Conservation (phyloP, 2,888 invertebrate genomes). For the Fragum sueziense region DNA sequence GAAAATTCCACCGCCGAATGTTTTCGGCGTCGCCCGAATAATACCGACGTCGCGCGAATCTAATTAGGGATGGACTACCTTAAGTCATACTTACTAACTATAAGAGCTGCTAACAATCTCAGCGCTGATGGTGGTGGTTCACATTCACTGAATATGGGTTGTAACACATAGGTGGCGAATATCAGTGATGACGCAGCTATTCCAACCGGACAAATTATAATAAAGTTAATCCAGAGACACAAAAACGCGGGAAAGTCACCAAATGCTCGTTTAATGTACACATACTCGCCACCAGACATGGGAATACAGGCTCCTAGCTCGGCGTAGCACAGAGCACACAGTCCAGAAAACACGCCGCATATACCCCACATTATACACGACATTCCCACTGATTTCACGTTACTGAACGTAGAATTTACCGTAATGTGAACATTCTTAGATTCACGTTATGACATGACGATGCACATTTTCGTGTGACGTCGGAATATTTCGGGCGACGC, state of each 20-base stretch:
- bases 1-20: too few relatives aligned
- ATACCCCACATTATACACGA: constrained; percentile 94
- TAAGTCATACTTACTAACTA: constrained; percentile 74
- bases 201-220: constrained; percentile 79
- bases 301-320: constrained; percentile 95
- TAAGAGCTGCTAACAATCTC: constrained; percentile 73
- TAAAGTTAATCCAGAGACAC: constrained; percentile 79
- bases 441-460: too few relatives aligned
- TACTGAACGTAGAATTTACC: too few relatives aligned
- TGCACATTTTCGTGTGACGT: too few relatives aligned
- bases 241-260: constrained; percentile 80
- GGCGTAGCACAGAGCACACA: constrained; percentile 94
- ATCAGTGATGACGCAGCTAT: constrained; percentile 80
- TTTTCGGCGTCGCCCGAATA: too few relatives aligned
- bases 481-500: too few relatives aligned
- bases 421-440: too few relatives aligned
- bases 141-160: constrained; percentile 78
- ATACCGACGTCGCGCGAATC: too few relatives aligned
- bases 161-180: constrained; percentile 79
- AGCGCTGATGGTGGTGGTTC: constrained; percentile 72
- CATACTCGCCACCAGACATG: constrained; percentile 83
- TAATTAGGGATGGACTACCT: too few relatives aligned
- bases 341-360: constrained; percentile 89
- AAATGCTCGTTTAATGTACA: constrained; percentile 83
- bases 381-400: constrained; percentile 88